Conservation (phyloP, 2,113 vertebrate genomes). For the Pelvicachromis taeniatus region DNA sequence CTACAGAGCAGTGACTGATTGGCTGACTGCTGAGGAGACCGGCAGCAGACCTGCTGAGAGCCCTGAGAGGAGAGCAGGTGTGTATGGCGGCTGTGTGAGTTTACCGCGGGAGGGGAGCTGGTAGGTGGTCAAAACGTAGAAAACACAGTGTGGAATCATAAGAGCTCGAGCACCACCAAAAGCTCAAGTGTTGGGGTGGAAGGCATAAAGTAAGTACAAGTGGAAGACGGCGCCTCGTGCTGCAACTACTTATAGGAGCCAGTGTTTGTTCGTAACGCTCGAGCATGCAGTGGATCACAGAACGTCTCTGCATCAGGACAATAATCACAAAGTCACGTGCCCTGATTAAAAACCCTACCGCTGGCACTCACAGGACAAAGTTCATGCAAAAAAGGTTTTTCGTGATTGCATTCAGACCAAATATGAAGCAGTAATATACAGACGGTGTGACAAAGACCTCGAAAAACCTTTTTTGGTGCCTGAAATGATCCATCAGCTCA, state of each 20-base stretch:
- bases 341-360: neutral
- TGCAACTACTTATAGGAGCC: neutral
- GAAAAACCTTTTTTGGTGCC: neutral
- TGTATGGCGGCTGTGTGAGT: neutral
- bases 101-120: neutral
- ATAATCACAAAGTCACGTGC: neutral
- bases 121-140: constrained; percentile 36
- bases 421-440: neutral
- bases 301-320: neutral
- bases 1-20: constrained; percentile 35
- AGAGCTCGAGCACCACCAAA: neutral
- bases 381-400: neutral
- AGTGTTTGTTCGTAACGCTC: neutral
- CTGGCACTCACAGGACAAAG: neutral
- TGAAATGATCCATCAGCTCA: neutral
- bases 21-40: constrained; percentile 37
- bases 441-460: neutral
- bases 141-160: neutral
- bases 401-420: neutral
- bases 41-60: constrained; percentile 39
- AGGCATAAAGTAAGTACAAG: neutral
- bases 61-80: constrained; percentile 32
- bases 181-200: neutral
- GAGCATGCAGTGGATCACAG: neutral
- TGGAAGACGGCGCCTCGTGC: neutral